Evolutionary conservation across 2,888 invertebrate genomes (phyloP), one percentile per base, ranked within the genome.

Genomic region (Norana najaformis): DNA sequence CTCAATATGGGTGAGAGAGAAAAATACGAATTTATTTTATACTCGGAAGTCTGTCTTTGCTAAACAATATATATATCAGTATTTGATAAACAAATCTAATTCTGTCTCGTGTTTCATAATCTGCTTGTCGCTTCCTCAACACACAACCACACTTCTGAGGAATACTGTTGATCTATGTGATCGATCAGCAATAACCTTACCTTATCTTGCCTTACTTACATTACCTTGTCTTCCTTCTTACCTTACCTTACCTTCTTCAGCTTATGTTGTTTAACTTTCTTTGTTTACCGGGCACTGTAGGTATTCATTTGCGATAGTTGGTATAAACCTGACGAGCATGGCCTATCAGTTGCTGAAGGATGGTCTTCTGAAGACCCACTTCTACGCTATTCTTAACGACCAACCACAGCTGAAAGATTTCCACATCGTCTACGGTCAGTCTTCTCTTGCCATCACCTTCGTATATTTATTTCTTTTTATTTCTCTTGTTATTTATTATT

Each of bases 281-380:
- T 88, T 16, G 37, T 89, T 41, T 8, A 83, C 34, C 0, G 34
- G 47, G n/a, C 8, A 8, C n/a, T 47, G 83, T 47, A 95, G 95
- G 88, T 96, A 95, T 93, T 96, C 96, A 3, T 96, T 95, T 93
- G 96, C 96, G 16, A 95, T 96, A 90, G 95, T 96, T 88, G 98
- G 98, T 89, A 99, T 99, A 92, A 99, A 99, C 95, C 96, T 99
- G 88, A 99, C 99, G 0, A 97, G 97, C 92, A 96, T 99, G 96
- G 97, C 98, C 0, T 97, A 97, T 94, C 96, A 96, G 92, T 95
- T 99, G 82, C 95, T 99, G 82, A 96, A 96, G 93, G 96, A 97
- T 93, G 98, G 98, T 34, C 96, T 96, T 88, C 97, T 98, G 3
- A 98, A 97, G 95, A 97, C 97, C 5, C 98, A 98, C 94, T 97